These are phyloP conservation scores for Caerostris extrusa DNA, from an alignment of 1,140 invertebrate genomes.

Conservation along the genomic window DNA sequence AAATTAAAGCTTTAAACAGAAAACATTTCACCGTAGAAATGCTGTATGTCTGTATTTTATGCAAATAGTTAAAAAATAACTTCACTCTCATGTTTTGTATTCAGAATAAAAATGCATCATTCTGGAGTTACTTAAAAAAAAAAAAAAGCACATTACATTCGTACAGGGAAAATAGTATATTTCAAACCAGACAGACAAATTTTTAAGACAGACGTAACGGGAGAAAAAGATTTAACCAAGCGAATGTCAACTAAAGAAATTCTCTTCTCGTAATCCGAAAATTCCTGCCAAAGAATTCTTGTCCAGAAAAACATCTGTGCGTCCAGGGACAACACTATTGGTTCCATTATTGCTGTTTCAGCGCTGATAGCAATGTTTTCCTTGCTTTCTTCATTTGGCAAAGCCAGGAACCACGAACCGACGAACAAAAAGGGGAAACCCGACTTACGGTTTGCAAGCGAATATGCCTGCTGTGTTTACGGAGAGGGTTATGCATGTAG, in stretches of 20 bases:
- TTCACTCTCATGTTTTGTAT: no score
- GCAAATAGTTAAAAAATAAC: no score
- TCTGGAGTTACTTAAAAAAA: no score
- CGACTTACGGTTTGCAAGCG: conserved; percentile 49
- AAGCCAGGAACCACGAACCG: neutral
- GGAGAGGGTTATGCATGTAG: conserved; percentile 9
- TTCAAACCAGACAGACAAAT: no score
- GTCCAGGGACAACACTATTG: conserved; percentile 1
- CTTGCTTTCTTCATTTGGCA: conserved; percentile 53
- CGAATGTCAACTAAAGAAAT: neutral
- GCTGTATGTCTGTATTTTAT: no score
- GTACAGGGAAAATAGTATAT: no score
- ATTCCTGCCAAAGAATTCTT: neutral
- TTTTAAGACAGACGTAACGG: no score
- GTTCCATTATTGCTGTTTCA: conserved; percentile 74
- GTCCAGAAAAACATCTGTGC: conserved; percentile 1
- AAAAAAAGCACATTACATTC: no score
- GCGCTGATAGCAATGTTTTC: conserved; percentile 69
- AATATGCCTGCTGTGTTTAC: conserved; percentile 2
- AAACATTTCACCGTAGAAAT: no score
- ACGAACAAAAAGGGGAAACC: conserved; percentile 2
- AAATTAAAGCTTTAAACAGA: no score
- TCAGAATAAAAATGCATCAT: no score
- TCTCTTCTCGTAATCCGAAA: neutral
- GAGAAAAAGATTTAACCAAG: neutral